A percentile compares a stretch with the other conserved stretches of the same genome.
phyloP scores from a whole-genome alignment of 2,888 invertebrate genomes.

The Penaeus monodon region DNA sequence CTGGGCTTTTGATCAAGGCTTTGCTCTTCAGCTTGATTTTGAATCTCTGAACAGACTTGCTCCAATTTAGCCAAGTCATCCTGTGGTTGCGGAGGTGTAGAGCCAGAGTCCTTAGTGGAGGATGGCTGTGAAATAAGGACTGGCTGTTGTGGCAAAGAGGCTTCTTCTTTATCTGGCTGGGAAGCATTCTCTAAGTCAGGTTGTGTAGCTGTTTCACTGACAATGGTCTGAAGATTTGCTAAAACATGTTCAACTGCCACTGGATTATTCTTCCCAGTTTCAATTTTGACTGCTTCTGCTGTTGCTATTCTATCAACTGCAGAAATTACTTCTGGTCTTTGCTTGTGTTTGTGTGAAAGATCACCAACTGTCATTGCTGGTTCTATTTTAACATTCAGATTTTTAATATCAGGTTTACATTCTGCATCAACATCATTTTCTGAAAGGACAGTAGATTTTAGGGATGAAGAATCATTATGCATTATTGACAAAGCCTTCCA shows the following conservation, averaged over 20 bases:
- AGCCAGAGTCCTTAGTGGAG: conserved; percentile 11
- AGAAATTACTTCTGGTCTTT: not conserved
- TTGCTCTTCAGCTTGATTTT: conserved; percentile 40
- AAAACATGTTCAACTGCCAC: conserved; percentile 39
- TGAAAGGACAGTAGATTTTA: not conserved
- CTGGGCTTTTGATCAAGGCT: conserved; percentile 15
- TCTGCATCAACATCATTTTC: conserved; percentile 29
- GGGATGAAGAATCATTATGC: too few relatives aligned
- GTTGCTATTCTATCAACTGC: not conserved
- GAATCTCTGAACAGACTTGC: conserved; percentile 55
- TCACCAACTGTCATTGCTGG: not conserved
- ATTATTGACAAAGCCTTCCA: not conserved
- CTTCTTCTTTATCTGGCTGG: conserved; percentile 44
- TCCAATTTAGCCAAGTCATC: conserved; percentile 56
- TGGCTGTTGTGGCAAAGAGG: conserved; percentile 34
- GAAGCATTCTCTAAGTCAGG: conserved; percentile 48
- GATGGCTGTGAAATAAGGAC: conserved; percentile 4
- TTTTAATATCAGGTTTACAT: conserved; percentile 24
- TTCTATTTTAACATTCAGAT: conserved; percentile 29
- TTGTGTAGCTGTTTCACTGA: conserved; percentile 53
- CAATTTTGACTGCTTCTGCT: conserved; percentile 32
- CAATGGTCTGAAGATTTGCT: conserved; percentile 53
- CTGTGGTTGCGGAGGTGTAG: conserved; percentile 27
- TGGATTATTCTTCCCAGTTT: conserved; percentile 22
- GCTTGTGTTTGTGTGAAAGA: not conserved